Evolutionary conservation across 92 coral and sea anemone genomes (phyloP).

Genomic region (Galaxea fascicularis): DNA sequence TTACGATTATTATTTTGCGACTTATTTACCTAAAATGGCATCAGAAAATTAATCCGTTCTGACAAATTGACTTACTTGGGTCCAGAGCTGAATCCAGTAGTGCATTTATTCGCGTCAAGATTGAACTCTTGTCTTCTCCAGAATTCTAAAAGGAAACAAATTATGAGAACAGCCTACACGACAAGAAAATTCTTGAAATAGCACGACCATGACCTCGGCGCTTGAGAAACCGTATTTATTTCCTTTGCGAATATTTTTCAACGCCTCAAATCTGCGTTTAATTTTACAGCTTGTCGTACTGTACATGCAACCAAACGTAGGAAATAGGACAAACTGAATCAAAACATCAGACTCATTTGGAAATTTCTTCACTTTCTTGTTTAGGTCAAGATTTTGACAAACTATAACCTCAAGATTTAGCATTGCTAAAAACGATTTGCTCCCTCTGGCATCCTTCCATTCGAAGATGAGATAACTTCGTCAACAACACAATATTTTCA

Average conservation of each 20-base stretch:
- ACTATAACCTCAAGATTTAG: neutral
- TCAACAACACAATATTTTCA: slow-evolving; percentile 1
- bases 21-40: neutral
- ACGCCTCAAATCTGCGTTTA: neutral
- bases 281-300: neutral
- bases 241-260: neutral
- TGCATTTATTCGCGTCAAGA: slow-evolving; percentile 84
- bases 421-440: neutral
- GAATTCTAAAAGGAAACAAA: slow-evolving; percentile 41
- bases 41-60: neutral
- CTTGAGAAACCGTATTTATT: slow-evolving; percentile 18
- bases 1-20: neutral
- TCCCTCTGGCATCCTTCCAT: neutral
- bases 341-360: neutral
- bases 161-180: neutral
- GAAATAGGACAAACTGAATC: neutral
- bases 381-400: neutral
- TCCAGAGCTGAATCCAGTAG: slow-evolving; percentile 88
- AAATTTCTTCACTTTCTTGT: neutral
- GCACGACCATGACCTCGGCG: slow-evolving; percentile 22
- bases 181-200: slow-evolving; percentile 10
- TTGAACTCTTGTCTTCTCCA: slow-evolving; percentile 67
- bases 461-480: slow-evolving; percentile 7
- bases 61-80: slow-evolving; percentile 76
- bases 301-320: neutral